A percentile compares a stretch with the other conserved stretches of the same genome.
phyloP scores from a whole-genome alignment of 2,797 vertebrate genomes.

The Phataginus tetradactyla region DNA sequence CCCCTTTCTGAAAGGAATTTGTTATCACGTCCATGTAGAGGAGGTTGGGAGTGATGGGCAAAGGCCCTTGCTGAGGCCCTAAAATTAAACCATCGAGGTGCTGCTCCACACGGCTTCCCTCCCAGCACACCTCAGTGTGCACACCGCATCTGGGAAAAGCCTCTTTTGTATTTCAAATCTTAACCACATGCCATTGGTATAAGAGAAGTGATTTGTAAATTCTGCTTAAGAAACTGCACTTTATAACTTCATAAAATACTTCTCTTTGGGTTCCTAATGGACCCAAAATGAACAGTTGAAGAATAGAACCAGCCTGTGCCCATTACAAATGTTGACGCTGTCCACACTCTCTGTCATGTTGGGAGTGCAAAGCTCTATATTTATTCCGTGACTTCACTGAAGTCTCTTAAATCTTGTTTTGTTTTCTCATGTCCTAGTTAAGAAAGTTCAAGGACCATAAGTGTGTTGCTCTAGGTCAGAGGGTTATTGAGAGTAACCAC shows the following conservation, averaged over 20 bases:
- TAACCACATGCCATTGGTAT: neutral
- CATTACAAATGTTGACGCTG: neutral
- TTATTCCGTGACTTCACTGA: neutral
- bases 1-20: neutral
- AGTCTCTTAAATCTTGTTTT: neutral
- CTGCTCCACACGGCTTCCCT: neutral
- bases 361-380: neutral
- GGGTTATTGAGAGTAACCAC: neutral
- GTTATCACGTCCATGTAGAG: neutral
- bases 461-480: neutral
- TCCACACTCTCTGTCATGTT: no score
- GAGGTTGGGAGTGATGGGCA: neutral
- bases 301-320: rapidly evolving
- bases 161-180: neutral
- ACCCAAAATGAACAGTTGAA: neutral
- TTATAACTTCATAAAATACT: neutral
- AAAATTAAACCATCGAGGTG: neutral
- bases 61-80: neutral
- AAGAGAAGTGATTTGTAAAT: neutral
- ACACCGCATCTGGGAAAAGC: neutral
- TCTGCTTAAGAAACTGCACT: neutral
- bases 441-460: neutral
- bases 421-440: neutral
- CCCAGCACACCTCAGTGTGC: rapidly evolving
- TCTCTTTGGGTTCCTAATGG: neutral